A percentile compares a stretch with the other conserved stretches of the same genome.
Conservation (phyloP, 2,888 invertebrate species). For the Sminthurinus aureus region DNA sequence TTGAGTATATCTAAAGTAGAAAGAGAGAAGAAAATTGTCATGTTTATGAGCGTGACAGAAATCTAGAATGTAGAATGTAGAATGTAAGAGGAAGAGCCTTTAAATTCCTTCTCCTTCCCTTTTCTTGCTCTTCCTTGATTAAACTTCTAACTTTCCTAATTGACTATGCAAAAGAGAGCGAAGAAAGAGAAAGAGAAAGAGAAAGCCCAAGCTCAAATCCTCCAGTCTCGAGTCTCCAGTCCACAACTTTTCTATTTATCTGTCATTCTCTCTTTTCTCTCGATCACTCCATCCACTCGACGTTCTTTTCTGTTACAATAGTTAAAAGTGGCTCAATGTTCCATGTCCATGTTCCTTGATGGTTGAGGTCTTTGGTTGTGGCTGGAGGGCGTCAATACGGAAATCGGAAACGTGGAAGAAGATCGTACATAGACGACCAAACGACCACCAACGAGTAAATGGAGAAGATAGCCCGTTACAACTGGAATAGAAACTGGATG, state of each 20-base stretch:
- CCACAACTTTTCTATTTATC: constrained; percentile 18
- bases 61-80: background rate
- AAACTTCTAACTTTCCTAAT: constrained; percentile 29
- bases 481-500: too few relatives aligned
- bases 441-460: background rate
- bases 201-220: too few relatives aligned
- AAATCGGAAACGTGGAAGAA: background rate
- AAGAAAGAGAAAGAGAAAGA: constrained; percentile 29
- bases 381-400: background rate
- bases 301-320: background rate
- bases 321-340: background rate
- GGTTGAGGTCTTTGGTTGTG: too few relatives aligned
- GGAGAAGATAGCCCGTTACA: too few relatives aligned
- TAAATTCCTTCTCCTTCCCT: constrained; percentile 3
- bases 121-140: constrained; percentile 15
- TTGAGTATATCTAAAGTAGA: background rate
- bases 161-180: constrained; percentile 35
- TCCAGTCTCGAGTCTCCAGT: background rate
- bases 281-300: background rate
- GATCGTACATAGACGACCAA: too few relatives aligned
- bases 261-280: constrained; percentile 3
- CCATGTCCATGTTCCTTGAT: too few relatives aligned
- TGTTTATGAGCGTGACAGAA: constrained; percentile 16
- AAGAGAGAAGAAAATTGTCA: background rate
- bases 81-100: background rate